Percentiles rank a stretch among this genome's conserved stretches.
phyloP scores from a whole-genome alignment of 1,140 invertebrate species.

The Alviniconcha marisindica region DNA sequence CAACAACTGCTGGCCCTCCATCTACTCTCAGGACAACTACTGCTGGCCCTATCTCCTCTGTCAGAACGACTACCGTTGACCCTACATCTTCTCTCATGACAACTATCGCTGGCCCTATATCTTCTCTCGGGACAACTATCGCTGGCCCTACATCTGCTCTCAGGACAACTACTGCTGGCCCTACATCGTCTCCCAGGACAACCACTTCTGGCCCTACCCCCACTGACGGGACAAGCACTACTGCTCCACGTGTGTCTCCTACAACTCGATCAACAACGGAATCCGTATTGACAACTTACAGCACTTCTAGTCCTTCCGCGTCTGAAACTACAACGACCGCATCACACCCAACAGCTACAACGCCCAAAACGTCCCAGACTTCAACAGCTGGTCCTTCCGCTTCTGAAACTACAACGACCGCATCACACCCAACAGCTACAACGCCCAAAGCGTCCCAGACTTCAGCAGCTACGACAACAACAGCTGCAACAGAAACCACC shows the following conservation, averaged over 20 bases:
- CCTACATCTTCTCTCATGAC: no score
- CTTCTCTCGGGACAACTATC: no score
- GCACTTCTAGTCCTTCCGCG: no score
- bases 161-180: background rate
- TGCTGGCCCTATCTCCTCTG: no score
- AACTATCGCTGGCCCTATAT: no score
- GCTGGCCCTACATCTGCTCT: no score
- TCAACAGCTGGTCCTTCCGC: background rate
- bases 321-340: no score
- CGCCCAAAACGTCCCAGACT: background rate
- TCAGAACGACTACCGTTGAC: no score
- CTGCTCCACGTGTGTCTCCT: background rate
- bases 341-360: background rate
- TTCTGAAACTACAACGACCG: background rate
- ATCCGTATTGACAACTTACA: no score
- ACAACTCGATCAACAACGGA: background rate
- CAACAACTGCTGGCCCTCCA: no score
- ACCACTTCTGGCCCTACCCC: background rate
- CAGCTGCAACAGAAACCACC: no score
- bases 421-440: background rate
- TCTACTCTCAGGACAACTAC: no score
- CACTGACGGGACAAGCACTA: background rate
- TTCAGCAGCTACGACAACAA: background rate
- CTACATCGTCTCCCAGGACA: background rate
- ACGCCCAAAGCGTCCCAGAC: background rate